phyloP scores from a whole-genome alignment of 2,888 invertebrate genomes.

The Neoitamus cyanurus region DNA sequence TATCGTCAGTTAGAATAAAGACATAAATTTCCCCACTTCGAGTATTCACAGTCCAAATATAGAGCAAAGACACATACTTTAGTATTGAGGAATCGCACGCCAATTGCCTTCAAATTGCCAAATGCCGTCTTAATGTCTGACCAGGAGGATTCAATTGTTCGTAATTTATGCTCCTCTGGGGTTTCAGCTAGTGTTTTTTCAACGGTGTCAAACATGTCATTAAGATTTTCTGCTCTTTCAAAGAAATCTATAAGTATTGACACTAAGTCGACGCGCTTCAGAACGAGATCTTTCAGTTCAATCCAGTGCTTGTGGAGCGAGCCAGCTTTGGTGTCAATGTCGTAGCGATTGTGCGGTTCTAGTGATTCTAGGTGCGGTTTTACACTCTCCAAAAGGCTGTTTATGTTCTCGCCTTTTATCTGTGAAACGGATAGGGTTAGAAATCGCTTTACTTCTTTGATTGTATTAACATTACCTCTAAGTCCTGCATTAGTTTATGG shows the following conservation, averaged over 20 bases:
- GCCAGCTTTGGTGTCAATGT: constrained; percentile 74
- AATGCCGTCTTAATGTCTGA: constrained; percentile 73
- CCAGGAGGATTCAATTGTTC: constrained; percentile 68
- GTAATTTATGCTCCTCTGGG: constrained; percentile 70
- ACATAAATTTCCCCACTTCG: neutral
- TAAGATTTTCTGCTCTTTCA: constrained; percentile 74
- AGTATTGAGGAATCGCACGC: constrained; percentile 72
- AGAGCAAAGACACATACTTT: constrained; percentile 66
- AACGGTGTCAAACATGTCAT: constrained; percentile 74
- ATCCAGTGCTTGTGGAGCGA: constrained; percentile 74
- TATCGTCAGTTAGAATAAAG: no score
- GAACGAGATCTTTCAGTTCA: constrained; percentile 71
- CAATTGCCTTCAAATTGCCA: constrained; percentile 74
- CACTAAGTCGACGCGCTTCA: constrained; percentile 74
- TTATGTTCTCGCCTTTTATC: constrained; percentile 76
- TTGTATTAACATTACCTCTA: constrained; percentile 68
- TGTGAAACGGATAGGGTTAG: constrained; percentile 59
- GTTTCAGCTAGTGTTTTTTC: constrained; percentile 71
- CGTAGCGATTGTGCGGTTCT: constrained; percentile 73
- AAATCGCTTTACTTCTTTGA: neutral
- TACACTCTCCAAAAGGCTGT: constrained; percentile 72
- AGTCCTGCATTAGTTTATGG: constrained; percentile 77
- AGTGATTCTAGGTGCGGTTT: constrained; percentile 73
- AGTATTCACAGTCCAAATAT: neutral
- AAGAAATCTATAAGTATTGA: constrained; percentile 79